Conservation (phyloP, 1,140 invertebrate species). For the Asbolus verrucosus region DNA sequence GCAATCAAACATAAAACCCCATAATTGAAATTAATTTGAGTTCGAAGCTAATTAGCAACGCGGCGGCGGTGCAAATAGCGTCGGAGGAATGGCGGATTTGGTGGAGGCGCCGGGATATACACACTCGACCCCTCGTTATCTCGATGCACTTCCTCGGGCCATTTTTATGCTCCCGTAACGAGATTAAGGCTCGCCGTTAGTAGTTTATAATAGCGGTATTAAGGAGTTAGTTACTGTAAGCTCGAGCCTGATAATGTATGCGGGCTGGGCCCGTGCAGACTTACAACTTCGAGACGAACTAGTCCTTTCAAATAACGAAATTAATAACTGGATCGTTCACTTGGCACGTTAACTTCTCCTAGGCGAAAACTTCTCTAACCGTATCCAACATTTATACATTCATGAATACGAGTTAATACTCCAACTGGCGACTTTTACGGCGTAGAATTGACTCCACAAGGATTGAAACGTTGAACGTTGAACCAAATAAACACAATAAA, state of each 20-base stretch:
- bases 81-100: no score
- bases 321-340: conserved; percentile 20
- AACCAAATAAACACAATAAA: no score
- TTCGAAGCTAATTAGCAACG: conserved; percentile 40
- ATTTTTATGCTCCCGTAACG: conserved; percentile 51
- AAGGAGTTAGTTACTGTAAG: conserved; percentile 49
- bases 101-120: conserved; percentile 33
- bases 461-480: neutral
- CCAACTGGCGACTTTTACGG: no score
- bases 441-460: neutral
- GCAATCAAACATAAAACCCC: conserved; percentile 36
- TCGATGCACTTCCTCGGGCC: conserved; percentile 43
- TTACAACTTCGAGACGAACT: conserved; percentile 31
- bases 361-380: no score
- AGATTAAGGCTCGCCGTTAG: conserved; percentile 50
- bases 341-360: conserved; percentile 5
- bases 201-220: conserved; percentile 55
- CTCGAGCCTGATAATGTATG: conserved; percentile 49
- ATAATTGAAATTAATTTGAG: conserved; percentile 46
- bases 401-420: conserved; percentile 15
- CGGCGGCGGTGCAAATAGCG: conserved; percentile 33
- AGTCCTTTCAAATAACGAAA: conserved; percentile 10
- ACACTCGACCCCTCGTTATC: conserved; percentile 17
- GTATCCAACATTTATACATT: no score
- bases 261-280: conserved; percentile 29